These are phyloP conservation scores for Pituophis catenifer DNA, from an alignment of 2,113 vertebrate genomes.

Conservation along the genomic window DNA sequence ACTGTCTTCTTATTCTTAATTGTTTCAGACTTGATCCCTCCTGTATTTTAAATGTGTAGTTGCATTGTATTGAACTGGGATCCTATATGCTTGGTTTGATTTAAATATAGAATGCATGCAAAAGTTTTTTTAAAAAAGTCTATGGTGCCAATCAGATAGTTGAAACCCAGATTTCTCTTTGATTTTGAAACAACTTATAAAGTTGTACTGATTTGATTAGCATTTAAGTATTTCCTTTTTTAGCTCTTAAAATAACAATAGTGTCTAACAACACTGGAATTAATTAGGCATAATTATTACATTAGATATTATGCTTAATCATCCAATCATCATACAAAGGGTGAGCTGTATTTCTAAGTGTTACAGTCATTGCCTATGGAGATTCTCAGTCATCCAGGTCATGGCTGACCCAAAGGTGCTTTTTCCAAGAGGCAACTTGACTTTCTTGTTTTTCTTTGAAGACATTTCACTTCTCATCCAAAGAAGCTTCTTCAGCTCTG, in stretches of 20 bases:
- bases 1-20: background rate
- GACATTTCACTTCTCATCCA: too few species aligned
- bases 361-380: background rate
- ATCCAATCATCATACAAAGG: background rate
- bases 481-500: too few species aligned
- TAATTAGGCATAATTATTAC: background rate
- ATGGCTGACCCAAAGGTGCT: too few species aligned
- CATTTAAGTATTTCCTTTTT: background rate
- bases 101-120: background rate
- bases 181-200: background rate
- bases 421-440: too few species aligned
- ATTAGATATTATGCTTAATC: background rate
- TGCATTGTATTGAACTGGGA: background rate
- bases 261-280: background rate
- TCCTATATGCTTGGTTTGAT: background rate
- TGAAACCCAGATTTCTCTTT: background rate
- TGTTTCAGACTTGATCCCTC: background rate
- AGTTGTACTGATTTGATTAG: background rate
- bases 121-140: too few species aligned
- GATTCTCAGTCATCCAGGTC: too few species aligned
- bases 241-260: background rate
- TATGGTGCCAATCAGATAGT: background rate
- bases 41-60: background rate
- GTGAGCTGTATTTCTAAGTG: background rate
- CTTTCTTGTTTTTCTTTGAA: too few species aligned